These are phyloP conservation scores for Gasteruption jaculator DNA, from an alignment of 2,888 invertebrate species.

Conservation along the genomic window DNA sequence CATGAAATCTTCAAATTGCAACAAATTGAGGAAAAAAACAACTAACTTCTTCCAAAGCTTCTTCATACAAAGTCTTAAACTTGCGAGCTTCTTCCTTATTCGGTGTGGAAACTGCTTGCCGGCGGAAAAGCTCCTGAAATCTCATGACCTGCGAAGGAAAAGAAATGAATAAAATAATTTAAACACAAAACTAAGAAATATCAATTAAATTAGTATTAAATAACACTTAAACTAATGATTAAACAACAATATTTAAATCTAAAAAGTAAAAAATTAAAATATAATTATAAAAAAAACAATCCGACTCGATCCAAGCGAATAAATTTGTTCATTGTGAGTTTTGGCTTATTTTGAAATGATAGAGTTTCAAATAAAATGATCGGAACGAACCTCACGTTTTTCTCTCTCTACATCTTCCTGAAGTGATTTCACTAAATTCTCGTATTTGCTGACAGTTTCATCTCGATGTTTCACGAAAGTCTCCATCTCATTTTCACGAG, in stretches of 20 bases:
- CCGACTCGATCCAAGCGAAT: not conserved
- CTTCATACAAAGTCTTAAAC: conserved; percentile 21
- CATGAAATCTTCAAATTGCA: too few relatives aligned
- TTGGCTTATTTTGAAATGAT: not conserved
- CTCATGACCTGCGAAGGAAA: conserved; percentile 25
- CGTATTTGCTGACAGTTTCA: conserved; percentile 34
- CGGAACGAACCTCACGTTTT: conserved; percentile 28
- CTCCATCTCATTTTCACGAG: conserved; percentile 36
- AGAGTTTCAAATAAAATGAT: not conserved
- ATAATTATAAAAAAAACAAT: not conserved
- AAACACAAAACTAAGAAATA: too few relatives aligned
- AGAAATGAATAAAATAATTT: conserved; percentile 1
- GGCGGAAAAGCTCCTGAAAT: conserved; percentile 30
- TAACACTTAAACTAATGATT: not conserved
- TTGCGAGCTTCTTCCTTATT: conserved; percentile 24
- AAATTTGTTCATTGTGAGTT: not conserved
- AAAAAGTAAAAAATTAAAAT: not conserved
- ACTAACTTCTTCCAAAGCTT: conserved; percentile 16
- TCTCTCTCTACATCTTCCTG: conserved; percentile 34
- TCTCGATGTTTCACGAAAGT: conserved; percentile 36
- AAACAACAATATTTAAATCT: not conserved
- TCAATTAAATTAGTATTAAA: not conserved
- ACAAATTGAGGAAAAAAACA: too few relatives aligned
- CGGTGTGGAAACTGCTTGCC: conserved; percentile 21
- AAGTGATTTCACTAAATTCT: conserved; percentile 31